Evolutionary conservation across 2,888 invertebrate genomes (phyloP).

Genomic region (Lasius fuliginosus): DNA sequence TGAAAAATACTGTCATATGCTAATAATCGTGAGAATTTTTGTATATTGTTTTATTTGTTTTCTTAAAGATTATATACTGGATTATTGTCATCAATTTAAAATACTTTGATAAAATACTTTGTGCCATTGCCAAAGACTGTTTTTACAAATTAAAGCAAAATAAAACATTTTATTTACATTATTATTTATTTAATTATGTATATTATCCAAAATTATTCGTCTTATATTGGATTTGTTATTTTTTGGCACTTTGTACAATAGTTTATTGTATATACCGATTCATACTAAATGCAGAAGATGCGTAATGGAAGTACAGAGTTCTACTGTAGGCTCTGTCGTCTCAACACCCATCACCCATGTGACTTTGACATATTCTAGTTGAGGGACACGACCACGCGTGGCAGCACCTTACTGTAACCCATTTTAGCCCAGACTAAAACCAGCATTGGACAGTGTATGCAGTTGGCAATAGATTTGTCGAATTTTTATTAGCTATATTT

Average conservation of each 20-base stretch:
- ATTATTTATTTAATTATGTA: too few species aligned
- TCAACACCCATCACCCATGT: slow-evolving; percentile 73
- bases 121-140: neutral
- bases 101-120: neutral
- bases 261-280: slow-evolving; percentile 15
- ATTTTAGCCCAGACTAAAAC: slow-evolving; percentile 65
- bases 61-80: neutral
- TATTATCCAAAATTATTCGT: neutral
- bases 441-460: slow-evolving; percentile 18
- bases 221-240: neutral
- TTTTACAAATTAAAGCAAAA: neutral
- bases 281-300: slow-evolving; percentile 7
- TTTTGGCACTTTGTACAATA: neutral
- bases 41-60: neutral
- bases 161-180: neutral
- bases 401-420: slow-evolving; percentile 63
- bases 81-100: neutral
- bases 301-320: neutral
- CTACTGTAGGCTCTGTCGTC: neutral
- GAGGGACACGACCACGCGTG: slow-evolving; percentile 49
- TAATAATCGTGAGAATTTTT: neutral
- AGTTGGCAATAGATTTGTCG: neutral
- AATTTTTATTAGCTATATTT: neutral
- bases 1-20: neutral
- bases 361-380: slow-evolving; percentile 72